Percentiles rank a stretch among this genome's conserved stretches.
These are phyloP conservation scores for Nebria ingens DNA, from an alignment of 1,140 invertebrate species.

Conservation along the genomic window DNA sequence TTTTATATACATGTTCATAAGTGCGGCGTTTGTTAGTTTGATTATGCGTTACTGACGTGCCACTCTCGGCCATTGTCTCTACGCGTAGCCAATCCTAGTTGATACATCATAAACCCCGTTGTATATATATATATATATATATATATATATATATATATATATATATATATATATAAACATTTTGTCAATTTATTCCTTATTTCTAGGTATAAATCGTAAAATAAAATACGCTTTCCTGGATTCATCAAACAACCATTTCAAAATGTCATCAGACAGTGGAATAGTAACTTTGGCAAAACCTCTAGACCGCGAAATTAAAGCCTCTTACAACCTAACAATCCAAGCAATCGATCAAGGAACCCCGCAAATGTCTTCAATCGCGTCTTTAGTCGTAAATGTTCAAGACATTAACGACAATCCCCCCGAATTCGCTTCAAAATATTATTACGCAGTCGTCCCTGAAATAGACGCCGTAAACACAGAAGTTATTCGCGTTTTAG, in stretches of 20 bases:
- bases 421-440: conserved; percentile 74
- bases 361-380: conserved; percentile 50
- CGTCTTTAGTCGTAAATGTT: conserved; percentile 49
- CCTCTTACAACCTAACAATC: conserved; percentile 76
- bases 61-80: too few relatives aligned
- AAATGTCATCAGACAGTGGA: conserved; percentile 64
- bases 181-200: conserved; percentile 8
- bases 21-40: too few relatives aligned
- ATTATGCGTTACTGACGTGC: too few relatives aligned
- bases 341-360: conserved; percentile 68
- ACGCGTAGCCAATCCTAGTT: too few relatives aligned
- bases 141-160: too few relatives aligned
- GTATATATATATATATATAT: too few relatives aligned
- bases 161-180: background rate
- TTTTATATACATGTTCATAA: too few relatives aligned
- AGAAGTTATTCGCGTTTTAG: conserved; percentile 69
- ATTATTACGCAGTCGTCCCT: conserved; percentile 61
- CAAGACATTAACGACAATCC: conserved; percentile 89
- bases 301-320: conserved; percentile 76
- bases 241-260: conserved; percentile 57
- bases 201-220: conserved; percentile 66
- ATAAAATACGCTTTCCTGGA: conserved; percentile 72
- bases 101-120: too few relatives aligned
- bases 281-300: conserved; percentile 71
- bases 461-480: conserved; percentile 66